Evolutionary conservation across 2,113 vertebrate genomes (phyloP).

Genomic region (Coryphaenoides rupestris): DNA sequence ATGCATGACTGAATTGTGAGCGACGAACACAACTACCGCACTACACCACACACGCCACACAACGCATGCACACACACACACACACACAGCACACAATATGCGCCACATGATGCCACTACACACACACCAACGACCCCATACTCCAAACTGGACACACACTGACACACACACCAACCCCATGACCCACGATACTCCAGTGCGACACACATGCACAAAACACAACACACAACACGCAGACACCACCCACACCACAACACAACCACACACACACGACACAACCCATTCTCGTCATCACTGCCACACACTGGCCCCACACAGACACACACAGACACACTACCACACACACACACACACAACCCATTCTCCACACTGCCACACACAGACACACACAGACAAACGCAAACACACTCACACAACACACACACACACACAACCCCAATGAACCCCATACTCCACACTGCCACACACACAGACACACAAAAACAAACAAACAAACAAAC

Average conservation of each 20-base stretch:
- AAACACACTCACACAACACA: not conserved
- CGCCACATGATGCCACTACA: too few relatives aligned
- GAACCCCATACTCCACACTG: too few relatives aligned
- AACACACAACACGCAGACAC: conserved; percentile 9
- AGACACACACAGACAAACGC: too few relatives aligned
- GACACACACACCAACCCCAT: too few relatives aligned
- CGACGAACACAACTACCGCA: too few relatives aligned
- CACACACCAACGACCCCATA: not conserved
- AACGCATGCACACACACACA: not conserved
- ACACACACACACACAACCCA: too few relatives aligned
- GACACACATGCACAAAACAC: conserved; percentile 14
- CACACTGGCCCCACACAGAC: conserved; percentile 1
- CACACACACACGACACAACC: conserved; percentile 33
- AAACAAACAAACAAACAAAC: conserved; percentile 9
- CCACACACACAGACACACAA: not conserved
- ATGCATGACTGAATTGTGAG: conserved; percentile 13
- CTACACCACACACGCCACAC: too few relatives aligned
- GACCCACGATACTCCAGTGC: too few relatives aligned
- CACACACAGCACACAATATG: too few relatives aligned
- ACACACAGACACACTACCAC: too few relatives aligned
- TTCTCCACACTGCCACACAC: too few relatives aligned
- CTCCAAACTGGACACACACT: not conserved
- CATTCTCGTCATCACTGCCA: conserved; percentile 34
- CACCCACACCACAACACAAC: conserved; percentile 28
- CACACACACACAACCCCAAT: not conserved